Conservation (phyloP, 2,888 invertebrate species). For the Agonum fuliginosum region DNA sequence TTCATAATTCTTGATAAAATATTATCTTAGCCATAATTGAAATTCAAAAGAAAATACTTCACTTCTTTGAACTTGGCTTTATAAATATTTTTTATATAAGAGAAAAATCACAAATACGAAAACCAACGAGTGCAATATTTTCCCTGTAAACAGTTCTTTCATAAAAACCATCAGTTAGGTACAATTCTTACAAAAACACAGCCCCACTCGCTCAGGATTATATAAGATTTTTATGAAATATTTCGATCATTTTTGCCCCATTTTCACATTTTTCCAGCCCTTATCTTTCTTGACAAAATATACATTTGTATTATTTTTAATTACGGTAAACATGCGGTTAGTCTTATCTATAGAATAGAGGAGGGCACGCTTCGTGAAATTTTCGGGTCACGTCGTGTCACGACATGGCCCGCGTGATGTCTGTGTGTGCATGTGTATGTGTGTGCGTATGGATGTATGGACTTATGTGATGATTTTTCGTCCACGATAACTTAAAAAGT, state of each 20-base stretch:
- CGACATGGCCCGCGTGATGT: too few relatives aligned
- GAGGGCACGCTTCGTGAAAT: not conserved
- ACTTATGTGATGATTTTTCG: too few relatives aligned
- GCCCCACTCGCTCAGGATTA: constrained; percentile 1
- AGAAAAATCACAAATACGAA: not conserved
- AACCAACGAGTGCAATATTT: constrained; percentile 13
- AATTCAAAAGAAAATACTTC: not conserved
- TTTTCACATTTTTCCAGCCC: not conserved
- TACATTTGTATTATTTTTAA: constrained; percentile 23
- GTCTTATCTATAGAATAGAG: not conserved
- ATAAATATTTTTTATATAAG: not conserved
- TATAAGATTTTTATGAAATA: constrained; percentile 33
- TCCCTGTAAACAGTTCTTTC: constrained; percentile 1
- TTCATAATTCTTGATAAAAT: not conserved
- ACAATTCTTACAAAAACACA: constrained; percentile 19
- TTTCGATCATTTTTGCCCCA: not conserved
- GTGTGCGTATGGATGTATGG: too few relatives aligned
- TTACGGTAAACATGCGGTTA: not conserved
- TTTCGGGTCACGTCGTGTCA: not conserved
- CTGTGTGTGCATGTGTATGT: too few relatives aligned
- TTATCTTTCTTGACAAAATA: not conserved
- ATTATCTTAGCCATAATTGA: not conserved
- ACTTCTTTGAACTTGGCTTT: not conserved
- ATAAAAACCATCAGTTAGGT: not conserved
- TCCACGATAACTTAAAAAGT: too few relatives aligned